phyloP scores from a whole-genome alignment of 2,888 invertebrate species.

The Drosophila nigricruria region DNA sequence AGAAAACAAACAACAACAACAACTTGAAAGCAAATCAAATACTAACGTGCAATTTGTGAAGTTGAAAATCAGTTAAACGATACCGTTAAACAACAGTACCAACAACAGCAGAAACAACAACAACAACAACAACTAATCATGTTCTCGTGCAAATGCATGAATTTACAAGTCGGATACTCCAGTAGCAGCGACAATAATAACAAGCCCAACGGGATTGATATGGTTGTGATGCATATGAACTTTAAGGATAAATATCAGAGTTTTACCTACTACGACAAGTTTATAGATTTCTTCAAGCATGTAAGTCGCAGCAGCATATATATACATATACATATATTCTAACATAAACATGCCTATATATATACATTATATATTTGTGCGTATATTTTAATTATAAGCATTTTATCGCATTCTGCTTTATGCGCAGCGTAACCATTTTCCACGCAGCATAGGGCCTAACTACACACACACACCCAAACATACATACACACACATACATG shows the following conservation, averaged over 20 bases:
- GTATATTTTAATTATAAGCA: slow-evolving; percentile 37
- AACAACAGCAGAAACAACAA: slow-evolving; percentile 27
- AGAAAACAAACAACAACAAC: slow-evolving; percentile 14
- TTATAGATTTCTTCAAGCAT: slow-evolving; percentile 82
- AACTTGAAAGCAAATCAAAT: slow-evolving; percentile 12
- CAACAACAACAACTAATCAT: slow-evolving; percentile 60
- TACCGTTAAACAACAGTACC: slow-evolving; percentile 34
- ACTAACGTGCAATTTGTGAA: slow-evolving; percentile 49
- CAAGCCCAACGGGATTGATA: not conserved
- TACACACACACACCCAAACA: slow-evolving; percentile 15
- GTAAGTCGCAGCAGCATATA: slow-evolving; percentile 63
- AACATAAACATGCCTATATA: not conserved
- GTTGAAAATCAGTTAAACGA: slow-evolving; percentile 15
- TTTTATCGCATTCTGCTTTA: slow-evolving; percentile 52
- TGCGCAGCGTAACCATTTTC: slow-evolving; percentile 66
- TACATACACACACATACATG: slow-evolving; percentile 20
- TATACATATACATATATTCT: not conserved
- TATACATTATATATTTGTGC: slow-evolving; percentile 3
- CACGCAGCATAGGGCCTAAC: slow-evolving; percentile 60
- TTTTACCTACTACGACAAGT: slow-evolving; percentile 73
- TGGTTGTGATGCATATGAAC: slow-evolving; percentile 48
- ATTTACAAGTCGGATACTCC: slow-evolving; percentile 83
- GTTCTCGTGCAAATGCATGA: slow-evolving; percentile 91
- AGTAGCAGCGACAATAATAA: slow-evolving; percentile 27
- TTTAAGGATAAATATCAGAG: slow-evolving; percentile 73